Conservation (phyloP, 2,888 invertebrate genomes). For the Campoplex nolae region DNA sequence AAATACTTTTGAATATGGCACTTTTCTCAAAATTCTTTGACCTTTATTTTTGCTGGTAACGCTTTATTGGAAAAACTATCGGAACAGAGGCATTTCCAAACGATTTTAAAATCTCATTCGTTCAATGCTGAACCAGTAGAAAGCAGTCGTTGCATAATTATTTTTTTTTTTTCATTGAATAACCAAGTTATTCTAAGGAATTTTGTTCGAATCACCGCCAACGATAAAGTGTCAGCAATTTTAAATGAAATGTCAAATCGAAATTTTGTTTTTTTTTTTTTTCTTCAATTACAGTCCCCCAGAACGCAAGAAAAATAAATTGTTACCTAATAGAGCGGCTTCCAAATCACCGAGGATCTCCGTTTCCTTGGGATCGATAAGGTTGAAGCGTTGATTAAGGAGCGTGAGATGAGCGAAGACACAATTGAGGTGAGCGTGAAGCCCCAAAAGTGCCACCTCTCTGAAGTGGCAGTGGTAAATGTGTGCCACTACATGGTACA, state of each 20-base stretch:
- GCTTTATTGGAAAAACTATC: no score
- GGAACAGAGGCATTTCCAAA: no score
- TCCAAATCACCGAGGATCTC: constrained; percentile 97
- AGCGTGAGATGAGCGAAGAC: constrained; percentile 98
- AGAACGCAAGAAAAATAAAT: background rate
- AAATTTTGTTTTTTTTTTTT: background rate
- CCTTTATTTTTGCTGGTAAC: no score
- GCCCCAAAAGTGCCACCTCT: constrained; percentile 96
- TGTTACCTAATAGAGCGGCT: constrained; percentile 88
- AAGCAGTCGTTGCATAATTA: background rate
- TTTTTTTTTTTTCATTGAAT: no score
- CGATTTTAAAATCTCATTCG: background rate
- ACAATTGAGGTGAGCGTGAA: constrained; percentile 98
- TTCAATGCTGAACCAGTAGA: background rate
- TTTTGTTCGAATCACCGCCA: background rate
- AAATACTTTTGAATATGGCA: no score
- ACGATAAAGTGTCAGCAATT: background rate
- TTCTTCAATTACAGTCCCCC: background rate
- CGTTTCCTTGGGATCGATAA: constrained; percentile 98
- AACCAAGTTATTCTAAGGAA: background rate
- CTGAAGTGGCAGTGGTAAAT: constrained; percentile 99
- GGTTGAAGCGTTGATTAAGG: constrained; percentile 93
- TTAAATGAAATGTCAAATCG: background rate
- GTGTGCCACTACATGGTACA: constrained; percentile 99
- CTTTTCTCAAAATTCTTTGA: no score